Base-by-base conservation (phyloP, 2,888 invertebrate genomes). In the Venustoraphidia nigricollis region DNA sequence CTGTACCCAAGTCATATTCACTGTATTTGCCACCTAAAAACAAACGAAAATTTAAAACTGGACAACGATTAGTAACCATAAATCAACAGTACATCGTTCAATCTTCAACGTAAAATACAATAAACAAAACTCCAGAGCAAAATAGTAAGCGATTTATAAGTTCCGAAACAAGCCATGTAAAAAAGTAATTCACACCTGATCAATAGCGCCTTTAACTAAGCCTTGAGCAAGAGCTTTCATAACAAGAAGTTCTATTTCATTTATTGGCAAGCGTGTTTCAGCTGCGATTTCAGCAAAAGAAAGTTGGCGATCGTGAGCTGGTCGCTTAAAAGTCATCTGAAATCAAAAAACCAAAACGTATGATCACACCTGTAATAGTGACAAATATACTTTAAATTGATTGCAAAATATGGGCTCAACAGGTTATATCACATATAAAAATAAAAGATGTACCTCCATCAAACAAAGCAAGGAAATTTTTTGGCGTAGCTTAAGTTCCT, bases 141-240 rank as follows among this genome's bases (percentile, higher is more conserved):
- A 27, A 27, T 27, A 6, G 6, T 6, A 27, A 6, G 27, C 3
- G 1, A 27, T 27, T 6, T 27, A 27, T 27, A 27, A 3, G 3
- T 27, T 6, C 27, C 27, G 6, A 27, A 27, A 27, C 27, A 27
- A 27, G 6, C 6, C 27, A 27, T 27, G 6, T 6, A 46, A 34
- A 36, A 37, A 37, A 45, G 3, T 34, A 45, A 45, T 27, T 46
- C 51, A 46, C 53, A 95, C 92, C 72, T 96, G 92, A 71, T 97
- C 96, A 55, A 97, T 95, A 51, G 87, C 87, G 1, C 96, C 98
- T 50, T 85, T 81, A 5, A 99, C 90, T 11, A 98, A 75, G 17
- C 90, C 92, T 63, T 95, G 85, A 0, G 96, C 91, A 34, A 98
- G 66, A 0, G 97, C 97, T 68, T 94, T 95, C 97, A 99, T 98